phyloP scores from a whole-genome alignment of 2,888 invertebrate species.

The Tetanocera ferruginea region DNA sequence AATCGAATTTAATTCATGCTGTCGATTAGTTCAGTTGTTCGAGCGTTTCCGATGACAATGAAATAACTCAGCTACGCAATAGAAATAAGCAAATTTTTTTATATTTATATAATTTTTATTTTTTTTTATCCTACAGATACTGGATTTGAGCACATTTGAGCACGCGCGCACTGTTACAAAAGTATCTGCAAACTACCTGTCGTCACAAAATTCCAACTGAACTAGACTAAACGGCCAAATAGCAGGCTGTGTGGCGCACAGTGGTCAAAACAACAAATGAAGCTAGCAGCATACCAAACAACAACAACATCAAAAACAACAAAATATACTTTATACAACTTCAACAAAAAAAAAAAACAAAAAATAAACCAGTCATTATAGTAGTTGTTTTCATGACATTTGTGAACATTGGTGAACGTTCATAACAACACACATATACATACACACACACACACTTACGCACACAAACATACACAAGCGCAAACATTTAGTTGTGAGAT shows the following conservation, averaged over 20 bases:
- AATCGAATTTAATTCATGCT: too few species aligned
- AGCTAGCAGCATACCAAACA: not conserved
- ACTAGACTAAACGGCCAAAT: not conserved
- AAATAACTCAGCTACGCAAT: not conserved
- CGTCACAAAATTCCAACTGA: constrained; percentile 8
- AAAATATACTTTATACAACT: constrained; percentile 5
- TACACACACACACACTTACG: not conserved
- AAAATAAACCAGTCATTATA: not conserved
- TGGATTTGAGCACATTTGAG: not conserved
- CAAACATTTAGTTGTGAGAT: not conserved
- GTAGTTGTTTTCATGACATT: constrained; percentile 7
- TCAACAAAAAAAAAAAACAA: too few species aligned
- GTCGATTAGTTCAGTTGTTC: too few species aligned
- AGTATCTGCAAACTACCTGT: constrained; percentile 19
- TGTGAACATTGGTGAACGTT: not conserved
- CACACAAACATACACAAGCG: too few species aligned
- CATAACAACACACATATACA: not conserved
- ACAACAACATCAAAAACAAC: not conserved
- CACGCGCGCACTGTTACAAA: not conserved
- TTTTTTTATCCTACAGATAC: not conserved
- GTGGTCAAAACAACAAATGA: not conserved
- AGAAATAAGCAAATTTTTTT: not conserved
- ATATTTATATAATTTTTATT: not conserved
- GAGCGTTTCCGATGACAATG: too few species aligned
- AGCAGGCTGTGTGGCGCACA: not conserved